A percentile compares a stretch with the other conserved stretches of the same genome.
Evolutionary conservation across 2,797 vertebrate genomes (phyloP).

Genomic region (Sebastes diploproa): DNA sequence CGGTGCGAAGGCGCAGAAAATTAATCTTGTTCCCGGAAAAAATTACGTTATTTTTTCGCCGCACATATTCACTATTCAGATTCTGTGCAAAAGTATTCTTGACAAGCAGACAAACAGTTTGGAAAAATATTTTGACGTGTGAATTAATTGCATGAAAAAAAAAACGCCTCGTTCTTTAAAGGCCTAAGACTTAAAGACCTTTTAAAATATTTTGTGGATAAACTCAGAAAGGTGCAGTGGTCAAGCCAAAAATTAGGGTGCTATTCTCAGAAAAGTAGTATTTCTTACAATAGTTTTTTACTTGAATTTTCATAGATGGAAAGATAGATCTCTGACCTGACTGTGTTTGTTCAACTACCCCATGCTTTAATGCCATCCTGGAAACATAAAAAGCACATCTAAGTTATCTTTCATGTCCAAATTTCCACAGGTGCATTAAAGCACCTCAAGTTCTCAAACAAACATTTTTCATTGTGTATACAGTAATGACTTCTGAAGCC

Average conservation of each 20-base stretch:
- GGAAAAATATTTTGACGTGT: too few relatives aligned
- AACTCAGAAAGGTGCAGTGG: neutral
- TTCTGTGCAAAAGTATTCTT: too few relatives aligned
- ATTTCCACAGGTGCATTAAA: constrained; percentile 5
- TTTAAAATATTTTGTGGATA: neutral
- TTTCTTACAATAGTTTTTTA: too few relatives aligned
- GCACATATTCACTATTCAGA: too few relatives aligned
- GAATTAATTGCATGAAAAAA: too few relatives aligned
- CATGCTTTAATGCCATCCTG: neutral
- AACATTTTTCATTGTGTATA: neutral
- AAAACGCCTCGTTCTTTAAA: too few relatives aligned
- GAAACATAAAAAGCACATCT: neutral
- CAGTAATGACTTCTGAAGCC: constrained; percentile 2
- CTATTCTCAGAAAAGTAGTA: neutral
- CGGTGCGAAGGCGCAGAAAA: too few relatives aligned
- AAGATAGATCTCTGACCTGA: neutral
- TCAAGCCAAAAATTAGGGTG: neutral
- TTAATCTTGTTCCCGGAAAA: too few relatives aligned
- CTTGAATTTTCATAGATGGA: neutral
- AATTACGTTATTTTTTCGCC: too few relatives aligned
- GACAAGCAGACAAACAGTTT: too few relatives aligned
- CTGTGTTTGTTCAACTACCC: neutral
- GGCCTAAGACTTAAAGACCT: neutral
- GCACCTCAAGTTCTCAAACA: neutral
- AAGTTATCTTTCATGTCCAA: neutral